phyloP scores from a whole-genome alignment of 1,140 invertebrate genomes.

The Potamilus streckersoni region DNA sequence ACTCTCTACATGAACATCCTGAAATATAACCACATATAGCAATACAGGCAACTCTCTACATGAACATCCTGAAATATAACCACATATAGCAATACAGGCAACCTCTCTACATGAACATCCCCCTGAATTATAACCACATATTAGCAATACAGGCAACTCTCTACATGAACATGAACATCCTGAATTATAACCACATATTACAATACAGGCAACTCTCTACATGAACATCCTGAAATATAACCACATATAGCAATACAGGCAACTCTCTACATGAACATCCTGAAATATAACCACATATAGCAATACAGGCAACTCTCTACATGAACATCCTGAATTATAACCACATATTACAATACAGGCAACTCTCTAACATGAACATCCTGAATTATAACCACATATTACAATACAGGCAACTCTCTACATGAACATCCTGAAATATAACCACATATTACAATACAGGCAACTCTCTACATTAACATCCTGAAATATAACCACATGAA shows the following conservation, averaged over 20 bases:
- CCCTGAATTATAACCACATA: no score
- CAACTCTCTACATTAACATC: constrained; percentile 36
- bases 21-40: constrained; percentile 61
- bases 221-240: no score
- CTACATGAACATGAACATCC: constrained; percentile 30
- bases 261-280: constrained; percentile 37
- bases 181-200: constrained; percentile 59
- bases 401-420: constrained; percentile 47
- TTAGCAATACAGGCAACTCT: constrained; percentile 49
- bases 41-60: constrained; percentile 41
- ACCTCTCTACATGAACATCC: constrained; percentile 37
- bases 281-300: no score
- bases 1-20: constrained; percentile 37
- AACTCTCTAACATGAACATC: constrained; percentile 37
- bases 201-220: constrained; percentile 46
- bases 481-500: no score
- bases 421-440: constrained; percentile 33
- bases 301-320: constrained; percentile 46
- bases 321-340: no score
- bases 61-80: no score
- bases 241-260: constrained; percentile 55
- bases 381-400: no score
- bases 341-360: constrained; percentile 56
- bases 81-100: constrained; percentile 55
- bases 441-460: constrained; percentile 56